Evolutionary conservation across 2,888 invertebrate genomes (phyloP), one percentile per base, ranked within the genome.

Genomic region (Agrotis ipsilon): DNA sequence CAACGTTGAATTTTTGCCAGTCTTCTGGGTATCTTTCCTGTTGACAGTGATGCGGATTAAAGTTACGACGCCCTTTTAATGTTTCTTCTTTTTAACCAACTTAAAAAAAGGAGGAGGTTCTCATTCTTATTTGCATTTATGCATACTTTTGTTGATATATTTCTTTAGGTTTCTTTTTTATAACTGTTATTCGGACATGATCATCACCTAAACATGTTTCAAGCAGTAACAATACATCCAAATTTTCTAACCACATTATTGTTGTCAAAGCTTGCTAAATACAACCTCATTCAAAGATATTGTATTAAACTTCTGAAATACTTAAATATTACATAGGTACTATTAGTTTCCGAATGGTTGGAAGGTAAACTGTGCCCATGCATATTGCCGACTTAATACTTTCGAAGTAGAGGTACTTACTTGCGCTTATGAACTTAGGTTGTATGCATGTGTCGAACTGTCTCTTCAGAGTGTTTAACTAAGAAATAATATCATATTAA

Each of bases 361-460:
- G 18, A 45, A 72, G n/a, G 32, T 39, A 62, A 72, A 72, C 45
- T 70, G 61, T 45, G 62, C 62, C 45, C 32, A 32, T 45, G 27
- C 24, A 72, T 51, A 18, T 70, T 70, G 62, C 45, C 51, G 13
- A 51, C 9, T 45, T 61, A 32, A 24, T 51, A 61, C 45, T 72
- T 72, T 45, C 7, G n/a, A 61, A 72, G 43, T 58, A 27, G 7
- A 21, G 6, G n/a, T 45, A 45, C 62, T 72, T 62, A 61, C 11
- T 19, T 18, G 27, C 1, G 13, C 27, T 49, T 70, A 51, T 16
- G n/a, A 61, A 45, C 62, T 21, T 21, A 49, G 21, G 45, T 4
- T 61, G 13, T 11, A 72, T 21, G 45, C 24, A 32, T 62, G 24
- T 57, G 2, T 18, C 0, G 6, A 61, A 61, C 21, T 60, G n/a